Base-by-base conservation (phyloP, 1,140 invertebrate species). In the Muscidifurax raptorellus region DNA sequence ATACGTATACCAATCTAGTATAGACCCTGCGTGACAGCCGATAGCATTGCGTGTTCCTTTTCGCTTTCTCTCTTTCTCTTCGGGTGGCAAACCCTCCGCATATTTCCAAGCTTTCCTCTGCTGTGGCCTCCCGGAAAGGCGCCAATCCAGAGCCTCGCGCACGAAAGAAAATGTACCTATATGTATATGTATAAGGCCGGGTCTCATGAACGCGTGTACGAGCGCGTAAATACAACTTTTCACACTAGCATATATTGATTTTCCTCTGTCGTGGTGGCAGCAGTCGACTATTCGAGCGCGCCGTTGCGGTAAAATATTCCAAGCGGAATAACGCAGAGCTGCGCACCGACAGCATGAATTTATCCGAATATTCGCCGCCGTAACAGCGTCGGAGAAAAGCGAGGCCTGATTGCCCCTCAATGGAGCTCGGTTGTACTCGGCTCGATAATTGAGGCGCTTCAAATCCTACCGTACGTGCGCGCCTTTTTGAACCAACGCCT, bases 181-280 rank as follows among this genome's bases (percentile, higher is more conserved):
- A 30, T 47, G 77, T 76, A 69, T 75, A 69, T n/a, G n/a, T n/a
- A n/a, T n/a, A n/a, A n/a, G n/a, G 30, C 66, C 44, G 79, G 52
- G 18, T 4, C 52, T 0, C 18, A 7, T 18, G 18, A 1, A n/a
- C 18, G 52, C n/a, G 52, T 28, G 28, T 83, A 82, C 30, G 78
- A 75, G 74, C 66, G 75, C 85, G 71, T 82, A 82, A 85, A 80
- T 87, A 83, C 78, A 85, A 87, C 85, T 90, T 90, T 90, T 89
- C 87, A 89, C 76, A 79, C 77, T 40, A 84, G 75, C 18, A 84
- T 90, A 91, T 90, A 91, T 90, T 90, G 89, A 91, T 90, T 91
- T 89, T 90, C 47, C 59, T 81, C 36, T 10, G 7, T 25, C 36
- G 52, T 7, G 47, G 28, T 10, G 44, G 18, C 27, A 28, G 30